These are phyloP conservation scores for Clostera curtula DNA, from an alignment of 2,888 invertebrate species.

Conservation along the genomic window DNA sequence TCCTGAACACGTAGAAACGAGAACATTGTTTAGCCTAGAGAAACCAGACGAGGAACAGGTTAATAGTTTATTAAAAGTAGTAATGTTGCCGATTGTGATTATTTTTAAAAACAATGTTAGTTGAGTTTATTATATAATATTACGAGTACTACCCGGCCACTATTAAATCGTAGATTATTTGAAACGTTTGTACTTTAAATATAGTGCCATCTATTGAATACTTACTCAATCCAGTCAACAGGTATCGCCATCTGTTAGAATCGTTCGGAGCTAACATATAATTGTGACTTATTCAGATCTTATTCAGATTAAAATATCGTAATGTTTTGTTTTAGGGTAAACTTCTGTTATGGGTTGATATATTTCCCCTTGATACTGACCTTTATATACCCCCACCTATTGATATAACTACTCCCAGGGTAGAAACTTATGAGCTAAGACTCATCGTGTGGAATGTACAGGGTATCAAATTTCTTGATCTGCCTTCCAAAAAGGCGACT, in stretches of 20 bases:
- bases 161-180: no score
- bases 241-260: no score
- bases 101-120: no score
- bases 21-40: constrained; percentile 82
- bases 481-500: constrained; percentile 79
- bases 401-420: constrained; percentile 83
- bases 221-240: no score
- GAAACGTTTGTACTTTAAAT: no score
- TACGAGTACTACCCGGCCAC: no score
- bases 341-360: constrained; percentile 92
- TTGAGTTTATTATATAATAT: no score
- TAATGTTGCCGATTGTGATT: no score
- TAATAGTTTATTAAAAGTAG: constrained; percentile 2
- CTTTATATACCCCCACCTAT: constrained; percentile 80
- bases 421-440: constrained; percentile 80
- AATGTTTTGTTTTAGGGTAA: constrained; percentile 78
- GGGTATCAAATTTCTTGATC: constrained; percentile 75
- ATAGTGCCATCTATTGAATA: no score
- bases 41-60: constrained; percentile 76
- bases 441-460: constrained; percentile 80
- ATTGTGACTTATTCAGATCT: no score
- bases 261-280: no score
- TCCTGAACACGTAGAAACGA: constrained; percentile 94
- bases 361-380: constrained; percentile 78
- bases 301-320: background rate